Conservation (phyloP, 2,113 vertebrate species). For the Montifringilla adamsi region DNA sequence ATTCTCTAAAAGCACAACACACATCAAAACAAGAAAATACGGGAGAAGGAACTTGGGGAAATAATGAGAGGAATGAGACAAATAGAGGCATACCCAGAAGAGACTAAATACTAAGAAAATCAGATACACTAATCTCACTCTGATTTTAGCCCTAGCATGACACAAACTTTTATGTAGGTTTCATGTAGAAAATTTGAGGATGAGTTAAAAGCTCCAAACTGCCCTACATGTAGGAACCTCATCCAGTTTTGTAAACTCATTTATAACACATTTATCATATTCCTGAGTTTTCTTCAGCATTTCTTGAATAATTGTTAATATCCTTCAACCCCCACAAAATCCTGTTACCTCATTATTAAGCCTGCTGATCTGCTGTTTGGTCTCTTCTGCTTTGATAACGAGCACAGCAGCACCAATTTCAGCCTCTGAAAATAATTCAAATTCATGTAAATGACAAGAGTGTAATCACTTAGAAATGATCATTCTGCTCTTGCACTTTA, state of each 20-base stretch:
- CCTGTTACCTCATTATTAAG: conserved; percentile 79
- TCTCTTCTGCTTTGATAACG: conserved; percentile 82
- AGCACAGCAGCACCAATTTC: conserved; percentile 77
- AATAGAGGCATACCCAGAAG: neutral
- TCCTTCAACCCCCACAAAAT: neutral
- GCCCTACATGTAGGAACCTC: neutral
- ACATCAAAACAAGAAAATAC: neutral
- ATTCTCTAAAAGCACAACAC: neutral
- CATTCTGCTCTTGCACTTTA: neutral
- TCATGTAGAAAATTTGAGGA: neutral
- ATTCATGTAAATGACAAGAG: neutral
- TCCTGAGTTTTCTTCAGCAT: neutral
- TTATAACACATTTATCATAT: neutral
- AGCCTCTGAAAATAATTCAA: conserved; percentile 70
- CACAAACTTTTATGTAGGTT: neutral
- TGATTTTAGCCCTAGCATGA: neutral
- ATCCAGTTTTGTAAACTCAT: neutral
- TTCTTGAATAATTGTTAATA: neutral
- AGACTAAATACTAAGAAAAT: neutral
- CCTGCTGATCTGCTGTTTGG: conserved; percentile 78
- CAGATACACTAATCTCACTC: neutral
- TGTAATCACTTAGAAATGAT: neutral
- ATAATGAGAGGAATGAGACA: neutral
- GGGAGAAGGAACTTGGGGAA: neutral
- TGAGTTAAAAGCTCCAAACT: neutral